These are phyloP conservation scores for Rhinoptilus africanus DNA, from an alignment of 2,113 vertebrate species.

Conservation along the genomic window DNA sequence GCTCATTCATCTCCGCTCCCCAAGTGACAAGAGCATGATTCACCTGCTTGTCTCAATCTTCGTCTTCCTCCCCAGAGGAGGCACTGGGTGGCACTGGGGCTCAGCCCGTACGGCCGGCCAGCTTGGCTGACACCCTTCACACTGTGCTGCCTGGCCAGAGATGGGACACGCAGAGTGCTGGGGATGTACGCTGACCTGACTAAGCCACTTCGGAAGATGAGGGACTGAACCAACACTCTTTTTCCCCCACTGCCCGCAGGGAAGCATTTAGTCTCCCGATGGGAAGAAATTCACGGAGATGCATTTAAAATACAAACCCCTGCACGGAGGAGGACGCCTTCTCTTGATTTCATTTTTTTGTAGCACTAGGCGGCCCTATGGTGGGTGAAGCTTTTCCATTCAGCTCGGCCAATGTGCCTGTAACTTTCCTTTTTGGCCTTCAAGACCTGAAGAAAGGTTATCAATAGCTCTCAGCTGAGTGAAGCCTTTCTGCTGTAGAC, in stretches of 20 bases:
- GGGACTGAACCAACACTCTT: background rate
- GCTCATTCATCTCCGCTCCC: background rate
- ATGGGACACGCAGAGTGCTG: background rate
- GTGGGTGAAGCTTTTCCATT: background rate
- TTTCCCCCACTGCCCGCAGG: fast-evolving
- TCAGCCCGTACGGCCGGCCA: background rate
- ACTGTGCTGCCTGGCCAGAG: background rate
- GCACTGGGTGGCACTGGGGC: background rate
- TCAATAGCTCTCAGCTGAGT: background rate
- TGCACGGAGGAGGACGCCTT: background rate
- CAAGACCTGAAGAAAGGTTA: background rate
- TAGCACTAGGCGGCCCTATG: fast-evolving
- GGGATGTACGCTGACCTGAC: background rate
- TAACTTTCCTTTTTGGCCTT: background rate
- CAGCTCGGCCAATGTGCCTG: background rate
- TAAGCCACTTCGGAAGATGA: background rate
- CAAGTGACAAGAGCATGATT: background rate
- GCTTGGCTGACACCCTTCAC: background rate
- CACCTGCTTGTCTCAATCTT: background rate
- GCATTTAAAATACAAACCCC: background rate
- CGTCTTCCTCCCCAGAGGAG: background rate
- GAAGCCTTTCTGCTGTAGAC: background rate
- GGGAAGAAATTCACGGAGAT: background rate
- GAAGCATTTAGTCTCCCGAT: fast-evolving
- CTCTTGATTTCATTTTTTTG: background rate